Evolutionary conservation across 1,140 invertebrate genomes (phyloP), one percentile per base, ranked within the genome.

Genomic region (Bursaphelenchus mucronatus): DNA sequence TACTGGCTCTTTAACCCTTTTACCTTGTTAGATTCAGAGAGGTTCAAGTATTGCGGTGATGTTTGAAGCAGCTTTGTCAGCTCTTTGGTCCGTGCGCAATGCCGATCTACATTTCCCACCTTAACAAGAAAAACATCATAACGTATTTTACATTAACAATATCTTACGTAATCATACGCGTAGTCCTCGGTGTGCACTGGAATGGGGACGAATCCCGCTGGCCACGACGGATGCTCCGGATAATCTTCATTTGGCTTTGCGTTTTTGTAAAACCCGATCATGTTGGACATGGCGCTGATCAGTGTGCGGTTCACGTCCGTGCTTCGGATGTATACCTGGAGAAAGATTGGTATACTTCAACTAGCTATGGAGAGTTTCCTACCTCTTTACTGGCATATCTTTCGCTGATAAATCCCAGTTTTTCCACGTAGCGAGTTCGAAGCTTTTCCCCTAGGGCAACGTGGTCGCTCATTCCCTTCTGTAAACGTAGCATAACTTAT

Each of bases 121-220:
- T 30, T 1, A 30, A 30, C 30, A 30, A 30, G 5, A 30, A 30
- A 30, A 30, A 30, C 30, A 3, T 30, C 30, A 5, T 30, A 30
- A 30, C n/a, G n/a, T n/a, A n/a, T n/a, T n/a, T n/a, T n/a, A n/a
- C n/a, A n/a, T 5, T 30, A 30, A 30, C 30, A 1, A 30, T 30
- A 5, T 50, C 49, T 5, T 50, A 55, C 53, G 5, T 21, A 21
- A 55, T 55, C 53, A 21, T n/a, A 15, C n/a, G 19, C 13, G 5
- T 21, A 39, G 39, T 67, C 58, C 15, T 66, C 39, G 13, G 62
- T 64, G 10, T 64, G 62, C 44, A 64, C 62, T 10, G 62, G 63
- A 50, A 64, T 10, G n/a, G 62, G 64, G 19, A 64, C 62, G 61
- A n/a, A 64, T 15, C 63, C 63, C 44, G 10, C 19, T 13, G 62